These are phyloP conservation scores for Cinclus mexicanus DNA, from an alignment of 2,113 vertebrate species.

Conservation along the genomic window DNA sequence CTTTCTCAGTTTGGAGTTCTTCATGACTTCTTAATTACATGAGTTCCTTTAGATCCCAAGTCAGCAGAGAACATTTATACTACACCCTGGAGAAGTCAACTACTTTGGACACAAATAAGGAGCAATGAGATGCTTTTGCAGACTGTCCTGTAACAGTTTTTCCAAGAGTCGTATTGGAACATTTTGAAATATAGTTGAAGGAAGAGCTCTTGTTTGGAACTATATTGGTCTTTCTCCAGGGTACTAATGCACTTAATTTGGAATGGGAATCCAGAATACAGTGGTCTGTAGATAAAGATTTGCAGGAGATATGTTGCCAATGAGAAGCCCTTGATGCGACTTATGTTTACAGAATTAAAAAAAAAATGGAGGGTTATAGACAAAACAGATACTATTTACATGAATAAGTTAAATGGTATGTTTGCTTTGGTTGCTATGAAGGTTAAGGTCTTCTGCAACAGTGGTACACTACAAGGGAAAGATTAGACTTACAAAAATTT, in stretches of 20 bases:
- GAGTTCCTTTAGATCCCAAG: neutral
- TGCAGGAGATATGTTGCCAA: neutral
- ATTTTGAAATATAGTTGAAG: neutral
- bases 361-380: neutral
- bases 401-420: neutral
- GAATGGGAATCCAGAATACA: neutral
- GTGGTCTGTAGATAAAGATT: rapidly evolving
- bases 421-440: neutral
- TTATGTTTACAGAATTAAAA: neutral
- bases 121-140: neutral
- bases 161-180: neutral
- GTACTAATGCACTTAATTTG: neutral
- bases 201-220: neutral
- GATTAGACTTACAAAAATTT: neutral
- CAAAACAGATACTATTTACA: neutral
- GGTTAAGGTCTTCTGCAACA: neutral
- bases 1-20: neutral
- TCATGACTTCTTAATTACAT: neutral
- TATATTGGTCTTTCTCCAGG: neutral
- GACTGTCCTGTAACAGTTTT: neutral
- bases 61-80: neutral
- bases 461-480: neutral
- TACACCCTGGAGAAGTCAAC: neutral
- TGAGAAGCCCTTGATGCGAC: neutral
- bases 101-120: neutral